Conservation (phyloP, 2,888 invertebrate species). For the Eugnorisma glareosa region DNA sequence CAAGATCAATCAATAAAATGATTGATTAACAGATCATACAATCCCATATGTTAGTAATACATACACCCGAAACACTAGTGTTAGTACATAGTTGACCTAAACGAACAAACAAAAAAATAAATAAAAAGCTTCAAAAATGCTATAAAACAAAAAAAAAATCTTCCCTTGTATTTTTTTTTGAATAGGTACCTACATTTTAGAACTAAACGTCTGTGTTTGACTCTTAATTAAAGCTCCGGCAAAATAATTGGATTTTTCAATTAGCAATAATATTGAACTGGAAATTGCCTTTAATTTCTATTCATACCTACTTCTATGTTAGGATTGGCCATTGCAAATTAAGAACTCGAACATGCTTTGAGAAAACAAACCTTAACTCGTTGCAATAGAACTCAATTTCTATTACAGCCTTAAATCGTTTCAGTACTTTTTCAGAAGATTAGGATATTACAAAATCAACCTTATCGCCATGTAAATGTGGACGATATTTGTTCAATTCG, state of each 20-base stretch:
- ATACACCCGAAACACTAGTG: too few species aligned
- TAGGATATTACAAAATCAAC: constrained; percentile 6
- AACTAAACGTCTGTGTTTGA: neutral
- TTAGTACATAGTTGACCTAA: too few species aligned
- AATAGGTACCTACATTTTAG: too few species aligned
- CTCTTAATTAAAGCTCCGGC: neutral
- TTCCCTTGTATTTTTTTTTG: too few species aligned
- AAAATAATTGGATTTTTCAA: constrained; percentile 35
- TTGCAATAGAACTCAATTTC: neutral
- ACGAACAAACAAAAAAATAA: too few species aligned
- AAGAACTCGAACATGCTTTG: neutral
- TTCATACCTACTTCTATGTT: neutral
- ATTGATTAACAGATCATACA: too few species aligned
- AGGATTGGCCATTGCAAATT: neutral
- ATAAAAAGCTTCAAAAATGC: neutral
- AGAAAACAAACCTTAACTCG: neutral
- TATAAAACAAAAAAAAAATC: neutral
- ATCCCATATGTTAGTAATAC: too few species aligned
- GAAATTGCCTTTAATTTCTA: constrained; percentile 12
- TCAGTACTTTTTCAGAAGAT: constrained; percentile 1
- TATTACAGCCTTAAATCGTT: neutral
- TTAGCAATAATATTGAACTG: constrained; percentile 11
- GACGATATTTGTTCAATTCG: constrained; percentile 17
- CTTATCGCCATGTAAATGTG: neutral
- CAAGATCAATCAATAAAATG: too few species aligned